phyloP scores from a whole-genome alignment of 2,113 vertebrate genomes.

The Thinocorus orbignyianus region DNA sequence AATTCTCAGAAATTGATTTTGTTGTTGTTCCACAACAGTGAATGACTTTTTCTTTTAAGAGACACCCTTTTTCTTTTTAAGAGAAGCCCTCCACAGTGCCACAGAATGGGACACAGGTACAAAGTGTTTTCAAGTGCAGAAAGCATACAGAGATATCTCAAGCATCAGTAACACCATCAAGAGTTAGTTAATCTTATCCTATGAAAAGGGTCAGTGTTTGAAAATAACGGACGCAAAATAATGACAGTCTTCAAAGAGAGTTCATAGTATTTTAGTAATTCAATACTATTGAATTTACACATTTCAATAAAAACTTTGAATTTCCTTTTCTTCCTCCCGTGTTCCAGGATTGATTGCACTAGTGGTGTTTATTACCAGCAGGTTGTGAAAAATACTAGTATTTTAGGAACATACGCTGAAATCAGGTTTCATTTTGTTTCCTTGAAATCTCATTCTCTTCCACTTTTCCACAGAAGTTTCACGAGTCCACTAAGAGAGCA shows the following conservation, averaged over 20 bases:
- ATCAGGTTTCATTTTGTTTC: not conserved
- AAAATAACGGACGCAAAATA: not conserved
- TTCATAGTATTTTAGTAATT: not conserved
- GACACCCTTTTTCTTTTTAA: not conserved
- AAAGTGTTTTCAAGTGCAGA: not conserved
- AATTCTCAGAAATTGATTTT: not conserved
- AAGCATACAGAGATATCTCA: not conserved
- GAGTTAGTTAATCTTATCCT: not conserved
- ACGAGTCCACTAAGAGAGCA: not conserved
- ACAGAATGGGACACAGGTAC: not conserved
- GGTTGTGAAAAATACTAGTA: not conserved
- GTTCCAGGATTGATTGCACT: not conserved
- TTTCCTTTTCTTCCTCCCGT: not conserved
- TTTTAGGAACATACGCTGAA: not conserved
- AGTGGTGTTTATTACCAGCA: not conserved
- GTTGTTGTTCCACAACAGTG: not conserved
- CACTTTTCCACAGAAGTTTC: not conserved
- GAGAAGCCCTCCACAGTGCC: not conserved
- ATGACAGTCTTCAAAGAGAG: not conserved
- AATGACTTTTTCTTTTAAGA: not conserved
- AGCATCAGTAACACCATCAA: not conserved
- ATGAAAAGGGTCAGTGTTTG: not conserved
- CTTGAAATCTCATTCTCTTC: constrained; percentile 22
- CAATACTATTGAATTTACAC: not conserved
- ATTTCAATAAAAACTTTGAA: not conserved